These are phyloP conservation scores for Cremastinae sp. DNA, from an alignment of 2,888 invertebrate species.

Conservation along the genomic window DNA sequence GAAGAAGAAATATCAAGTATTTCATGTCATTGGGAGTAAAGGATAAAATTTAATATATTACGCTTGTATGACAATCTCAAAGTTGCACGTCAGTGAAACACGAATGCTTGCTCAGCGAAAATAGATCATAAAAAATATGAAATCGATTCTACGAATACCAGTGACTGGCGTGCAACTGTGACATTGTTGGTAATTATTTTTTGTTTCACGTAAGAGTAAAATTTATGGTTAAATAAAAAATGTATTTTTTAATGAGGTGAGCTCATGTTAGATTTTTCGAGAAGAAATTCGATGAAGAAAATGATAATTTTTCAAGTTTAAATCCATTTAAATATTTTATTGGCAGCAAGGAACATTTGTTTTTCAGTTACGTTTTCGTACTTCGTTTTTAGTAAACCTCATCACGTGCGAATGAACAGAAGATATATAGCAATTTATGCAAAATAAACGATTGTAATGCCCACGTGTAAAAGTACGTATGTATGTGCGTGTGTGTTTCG, in stretches of 20 bases:
- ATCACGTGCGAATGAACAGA: neutral
- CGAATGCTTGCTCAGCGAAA: neutral
- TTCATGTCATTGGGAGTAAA: slow-evolving; percentile 15
- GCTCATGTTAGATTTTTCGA: neutral
- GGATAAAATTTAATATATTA: slow-evolving; percentile 32
- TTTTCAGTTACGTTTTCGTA: slow-evolving; percentile 9
- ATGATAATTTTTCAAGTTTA: neutral
- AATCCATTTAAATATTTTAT: neutral
- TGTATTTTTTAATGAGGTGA: neutral
- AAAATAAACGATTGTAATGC: slow-evolving; percentile 22
- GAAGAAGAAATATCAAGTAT: neutral
- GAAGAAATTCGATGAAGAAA: neutral
- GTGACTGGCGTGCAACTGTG: slow-evolving; percentile 14
- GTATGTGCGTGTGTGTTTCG: neutral
- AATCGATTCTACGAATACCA: slow-evolving; percentile 11
- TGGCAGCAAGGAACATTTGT: slow-evolving; percentile 26
- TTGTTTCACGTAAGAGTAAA: slow-evolving; percentile 29
- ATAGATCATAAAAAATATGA: neutral
- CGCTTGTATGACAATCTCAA: slow-evolving; percentile 24
- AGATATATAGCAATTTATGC: neutral
- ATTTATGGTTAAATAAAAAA: neutral
- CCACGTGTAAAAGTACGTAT: slow-evolving; percentile 5
- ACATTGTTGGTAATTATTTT: slow-evolving; percentile 23
- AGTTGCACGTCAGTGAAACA: slow-evolving; percentile 12
- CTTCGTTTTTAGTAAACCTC: neutral